phyloP scores from a whole-genome alignment of 2,797 vertebrate genomes.

The Paramormyrops hopkinsi region DNA sequence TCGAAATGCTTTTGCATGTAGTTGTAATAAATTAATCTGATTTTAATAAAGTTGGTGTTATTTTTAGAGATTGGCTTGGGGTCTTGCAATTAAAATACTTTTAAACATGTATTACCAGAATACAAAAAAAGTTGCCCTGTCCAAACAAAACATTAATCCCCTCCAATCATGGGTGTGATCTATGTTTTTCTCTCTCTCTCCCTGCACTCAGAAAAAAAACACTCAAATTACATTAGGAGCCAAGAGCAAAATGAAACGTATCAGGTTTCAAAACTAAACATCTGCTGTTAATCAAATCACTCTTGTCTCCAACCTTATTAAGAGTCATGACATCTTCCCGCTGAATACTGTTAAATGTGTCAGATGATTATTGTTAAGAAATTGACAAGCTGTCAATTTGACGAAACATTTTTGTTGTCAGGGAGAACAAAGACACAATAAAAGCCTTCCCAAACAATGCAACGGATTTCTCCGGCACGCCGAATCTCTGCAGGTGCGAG shows the following conservation, averaged over 20 bases:
- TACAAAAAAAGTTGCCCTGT: slow-evolving; percentile 28
- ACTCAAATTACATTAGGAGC: not conserved
- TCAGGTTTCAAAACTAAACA: slow-evolving; percentile 9
- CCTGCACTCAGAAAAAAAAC: not conserved
- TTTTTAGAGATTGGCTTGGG: slow-evolving; percentile 25
- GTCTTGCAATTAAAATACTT: slow-evolving; percentile 21
- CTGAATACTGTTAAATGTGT: not conserved
- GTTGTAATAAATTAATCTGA: slow-evolving; percentile 10
- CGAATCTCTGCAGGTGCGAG: not conserved
- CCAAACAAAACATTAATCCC: slow-evolving; percentile 22
- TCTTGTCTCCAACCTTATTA: not conserved
- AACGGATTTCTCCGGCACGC: not conserved
- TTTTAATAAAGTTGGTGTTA: slow-evolving; percentile 16
- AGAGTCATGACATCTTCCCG: not conserved
- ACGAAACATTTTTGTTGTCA: not conserved
- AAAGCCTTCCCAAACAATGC: not conserved
- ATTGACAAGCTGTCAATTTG: slow-evolving; percentile 4
- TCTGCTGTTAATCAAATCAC: not conserved
- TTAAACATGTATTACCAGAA: slow-evolving; percentile 29
- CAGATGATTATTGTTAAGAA: slow-evolving; percentile 1
- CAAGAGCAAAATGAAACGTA: not conserved
- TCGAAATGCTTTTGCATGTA: not conserved
- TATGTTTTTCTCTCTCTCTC: not conserved
- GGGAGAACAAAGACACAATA: not conserved
- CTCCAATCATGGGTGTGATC: slow-evolving; percentile 23